Base-by-base conservation (phyloP, 1,140 invertebrate species). In the Mya arenaria region DNA sequence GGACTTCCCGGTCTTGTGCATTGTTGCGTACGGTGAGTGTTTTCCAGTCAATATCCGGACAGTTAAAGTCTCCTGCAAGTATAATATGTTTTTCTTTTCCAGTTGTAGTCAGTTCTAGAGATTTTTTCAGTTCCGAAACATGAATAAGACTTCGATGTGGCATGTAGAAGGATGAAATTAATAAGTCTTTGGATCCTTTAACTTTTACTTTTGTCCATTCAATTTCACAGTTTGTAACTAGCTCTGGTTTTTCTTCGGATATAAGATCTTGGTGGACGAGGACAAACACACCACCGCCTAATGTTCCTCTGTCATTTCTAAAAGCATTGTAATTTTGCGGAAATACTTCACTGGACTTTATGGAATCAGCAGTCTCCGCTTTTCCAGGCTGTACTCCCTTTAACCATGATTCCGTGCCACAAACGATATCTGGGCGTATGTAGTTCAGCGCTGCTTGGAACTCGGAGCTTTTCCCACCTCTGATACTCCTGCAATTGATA, bases 321-420 rank as follows among this genome's bases (percentile, higher is more conserved):
- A 77, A 82, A 1, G 77, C 37, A 1, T 58, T n/a, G 34, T 79
- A 85, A n/a, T 56, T 48, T 34, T 30, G 30, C 56, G 74, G 81
- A 41, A 85, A 83, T 19, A 83, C 71, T 83, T 83, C 81, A 32
- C 80, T 78, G 1, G 84, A 83, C 39, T 73, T 65, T 3, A 83
- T 83, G 13, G 73, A 48, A 37, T 75, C 44, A 23, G 23, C 39
- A n/a, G 72, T 52, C 37, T 39, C 0, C 48, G 44, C 56, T 60
- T 74, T 69, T 23, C 37, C 65, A 41, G 83, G 83, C 77, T 84
- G 60, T 1, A 82, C 55, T 1, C 84, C 74, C 23, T 85, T 74
- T 68, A 86, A 63, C 83, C 82, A 86, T 36, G 85, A 84, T 58
- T 86, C 83, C 34, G 66, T 82, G 2, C 65, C 83, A 65, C 80